These are phyloP conservation scores for Pachypanchax playfairii DNA, from an alignment of 2,113 vertebrate genomes.

Conservation along the genomic window DNA sequence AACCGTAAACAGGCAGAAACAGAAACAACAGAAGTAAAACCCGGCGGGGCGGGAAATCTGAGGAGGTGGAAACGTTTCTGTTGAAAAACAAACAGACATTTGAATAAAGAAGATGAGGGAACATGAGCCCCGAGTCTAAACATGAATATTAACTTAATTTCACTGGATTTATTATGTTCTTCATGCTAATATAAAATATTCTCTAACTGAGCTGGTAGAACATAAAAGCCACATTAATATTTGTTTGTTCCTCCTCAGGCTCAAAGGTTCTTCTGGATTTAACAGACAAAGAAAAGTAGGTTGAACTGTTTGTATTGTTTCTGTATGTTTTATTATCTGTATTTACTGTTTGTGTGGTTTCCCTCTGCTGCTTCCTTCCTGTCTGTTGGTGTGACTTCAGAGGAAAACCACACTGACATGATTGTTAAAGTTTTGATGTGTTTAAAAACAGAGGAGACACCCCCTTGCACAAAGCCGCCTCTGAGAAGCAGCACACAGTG, in stretches of 20 bases:
- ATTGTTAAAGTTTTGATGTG: slow-evolving; percentile 3
- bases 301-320: slow-evolving; percentile 15
- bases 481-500: slow-evolving; percentile 83
- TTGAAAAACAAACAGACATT: too few species aligned
- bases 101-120: too few species aligned
- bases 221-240: background rate
- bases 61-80: too few species aligned
- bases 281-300: slow-evolving; percentile 92
- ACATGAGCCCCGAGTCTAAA: too few species aligned
- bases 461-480: slow-evolving; percentile 93
- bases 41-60: too few species aligned
- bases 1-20: too few species aligned
- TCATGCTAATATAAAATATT: too few species aligned
- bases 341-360: background rate
- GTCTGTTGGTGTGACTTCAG: background rate
- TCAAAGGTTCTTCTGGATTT: slow-evolving; percentile 91
- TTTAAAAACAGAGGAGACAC: slow-evolving; percentile 90
- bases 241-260: slow-evolving; percentile 72
- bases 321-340: background rate
- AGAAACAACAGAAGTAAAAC: too few species aligned
- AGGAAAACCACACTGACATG: background rate
- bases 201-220: too few species aligned
- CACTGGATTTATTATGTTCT: too few species aligned
- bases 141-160: too few species aligned
- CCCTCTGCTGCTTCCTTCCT: background rate